phyloP scores from a whole-genome alignment of 2,113 vertebrate genomes.

The Corythaeola cristata region DNA sequence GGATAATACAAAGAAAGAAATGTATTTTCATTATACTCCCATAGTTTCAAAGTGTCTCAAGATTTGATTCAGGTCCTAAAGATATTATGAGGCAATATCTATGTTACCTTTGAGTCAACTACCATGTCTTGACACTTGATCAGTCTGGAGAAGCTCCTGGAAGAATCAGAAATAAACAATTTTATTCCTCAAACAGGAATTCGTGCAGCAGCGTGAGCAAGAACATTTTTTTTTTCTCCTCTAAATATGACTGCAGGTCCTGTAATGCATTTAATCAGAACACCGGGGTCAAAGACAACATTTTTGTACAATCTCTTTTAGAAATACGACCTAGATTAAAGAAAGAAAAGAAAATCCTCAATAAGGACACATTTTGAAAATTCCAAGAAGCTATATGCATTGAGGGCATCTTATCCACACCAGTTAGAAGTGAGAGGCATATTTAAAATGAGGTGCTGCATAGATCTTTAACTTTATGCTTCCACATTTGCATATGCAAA shows the following conservation, averaged over 20 bases:
- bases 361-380: not conserved
- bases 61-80: constrained; percentile 58
- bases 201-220: not conserved
- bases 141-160: constrained; percentile 37
- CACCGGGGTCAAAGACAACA: not conserved
- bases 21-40: constrained; percentile 63
- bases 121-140: constrained; percentile 64
- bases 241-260: not conserved
- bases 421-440: not conserved
- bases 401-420: not conserved
- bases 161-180: constrained; percentile 61
- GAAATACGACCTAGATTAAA: not conserved
- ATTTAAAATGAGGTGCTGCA: not conserved
- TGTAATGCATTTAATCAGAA: constrained; percentile 28
- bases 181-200: constrained; percentile 37
- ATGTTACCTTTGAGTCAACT: constrained; percentile 62
- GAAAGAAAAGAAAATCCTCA: not conserved
- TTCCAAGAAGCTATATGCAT: not conserved
- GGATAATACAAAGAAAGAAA: constrained; percentile 22
- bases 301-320: not conserved
- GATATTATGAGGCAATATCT: constrained; percentile 43
- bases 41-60: constrained; percentile 53
- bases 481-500: not conserved
- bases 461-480: not conserved
- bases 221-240: not conserved